Percentiles rank a stretch among this genome's conserved stretches.
These are phyloP conservation scores for Ferrisia virgata DNA, from an alignment of 2,888 invertebrate genomes.

Conservation along the genomic window DNA sequence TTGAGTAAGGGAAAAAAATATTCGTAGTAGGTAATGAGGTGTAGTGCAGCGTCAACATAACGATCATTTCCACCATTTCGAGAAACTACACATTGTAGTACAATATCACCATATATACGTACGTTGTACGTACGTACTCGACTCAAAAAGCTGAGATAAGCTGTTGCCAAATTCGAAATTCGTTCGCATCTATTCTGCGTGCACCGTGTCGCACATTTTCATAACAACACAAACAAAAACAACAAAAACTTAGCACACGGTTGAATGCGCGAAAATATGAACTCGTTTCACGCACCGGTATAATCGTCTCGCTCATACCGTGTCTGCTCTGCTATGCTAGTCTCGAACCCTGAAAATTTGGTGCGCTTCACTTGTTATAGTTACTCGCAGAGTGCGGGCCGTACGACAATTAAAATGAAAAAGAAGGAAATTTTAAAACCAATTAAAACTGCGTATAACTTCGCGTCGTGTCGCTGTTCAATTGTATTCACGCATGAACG, in stretches of 20 bases:
- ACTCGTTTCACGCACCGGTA: conserved; percentile 17
- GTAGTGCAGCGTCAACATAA: too few relatives aligned
- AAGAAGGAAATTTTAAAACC: conserved; percentile 10
- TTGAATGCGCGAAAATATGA: conserved; percentile 1
- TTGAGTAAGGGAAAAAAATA: too few relatives aligned
- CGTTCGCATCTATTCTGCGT: neutral
- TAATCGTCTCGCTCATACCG: neutral
- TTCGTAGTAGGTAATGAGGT: too few relatives aligned
- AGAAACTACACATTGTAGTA: neutral
- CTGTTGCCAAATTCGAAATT: conserved; percentile 17
- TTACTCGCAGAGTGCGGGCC: neutral
- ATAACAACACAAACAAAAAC: neutral
- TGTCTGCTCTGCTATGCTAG: neutral
- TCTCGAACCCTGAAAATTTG: neutral
- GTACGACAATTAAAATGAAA: neutral
- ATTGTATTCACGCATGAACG: neutral
- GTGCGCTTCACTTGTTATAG: neutral
- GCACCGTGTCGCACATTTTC: neutral
- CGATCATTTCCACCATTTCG: neutral
- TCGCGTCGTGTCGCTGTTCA: neutral
- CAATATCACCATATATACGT: too few relatives aligned
- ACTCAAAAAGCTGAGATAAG: neutral
- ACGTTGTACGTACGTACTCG: neutral
- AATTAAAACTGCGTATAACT: conserved; percentile 3
- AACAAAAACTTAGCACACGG: neutral